Evolutionary conservation across 1,140 invertebrate genomes (phyloP).

Genomic region (Nebria ingens): DNA sequence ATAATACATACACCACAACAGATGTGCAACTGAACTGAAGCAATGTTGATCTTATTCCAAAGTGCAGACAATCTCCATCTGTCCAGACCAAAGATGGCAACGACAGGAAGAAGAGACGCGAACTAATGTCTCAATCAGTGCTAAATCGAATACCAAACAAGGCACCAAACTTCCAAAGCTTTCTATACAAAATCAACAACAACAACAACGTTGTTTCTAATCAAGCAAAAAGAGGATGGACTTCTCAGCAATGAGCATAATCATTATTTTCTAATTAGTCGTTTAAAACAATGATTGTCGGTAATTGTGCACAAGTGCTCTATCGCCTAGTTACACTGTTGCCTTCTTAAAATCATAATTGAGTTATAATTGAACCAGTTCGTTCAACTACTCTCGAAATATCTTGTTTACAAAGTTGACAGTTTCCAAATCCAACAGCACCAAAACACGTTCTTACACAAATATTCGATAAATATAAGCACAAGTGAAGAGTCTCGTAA

Average conservation of each 20-base stretch:
- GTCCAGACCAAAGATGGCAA: background rate
- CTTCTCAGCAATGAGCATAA: background rate
- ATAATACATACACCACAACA: background rate
- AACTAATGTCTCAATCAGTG: background rate
- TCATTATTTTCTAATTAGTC: conserved; percentile 4
- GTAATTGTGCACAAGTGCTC: background rate
- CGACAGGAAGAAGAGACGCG: background rate
- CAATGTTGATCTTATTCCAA: background rate
- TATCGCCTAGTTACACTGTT: background rate
- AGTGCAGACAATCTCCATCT: background rate
- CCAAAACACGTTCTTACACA: no score
- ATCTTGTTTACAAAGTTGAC: no score
- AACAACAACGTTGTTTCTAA: no score
- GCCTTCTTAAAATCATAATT: conserved; percentile 9
- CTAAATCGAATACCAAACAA: background rate
- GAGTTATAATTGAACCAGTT: conserved; percentile 7
- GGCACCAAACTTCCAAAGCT: background rate
- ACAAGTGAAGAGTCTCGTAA: no score
- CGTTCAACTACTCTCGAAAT: conserved; percentile 4
- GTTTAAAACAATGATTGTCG: conserved; percentile 7
- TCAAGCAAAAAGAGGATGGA: background rate
- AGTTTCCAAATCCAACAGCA: no score
- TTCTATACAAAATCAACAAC: background rate
- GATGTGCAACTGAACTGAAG: background rate
- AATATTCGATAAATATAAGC: no score